phyloP scores from a whole-genome alignment of 2,888 invertebrate genomes.

The Teleiodes luculella region DNA sequence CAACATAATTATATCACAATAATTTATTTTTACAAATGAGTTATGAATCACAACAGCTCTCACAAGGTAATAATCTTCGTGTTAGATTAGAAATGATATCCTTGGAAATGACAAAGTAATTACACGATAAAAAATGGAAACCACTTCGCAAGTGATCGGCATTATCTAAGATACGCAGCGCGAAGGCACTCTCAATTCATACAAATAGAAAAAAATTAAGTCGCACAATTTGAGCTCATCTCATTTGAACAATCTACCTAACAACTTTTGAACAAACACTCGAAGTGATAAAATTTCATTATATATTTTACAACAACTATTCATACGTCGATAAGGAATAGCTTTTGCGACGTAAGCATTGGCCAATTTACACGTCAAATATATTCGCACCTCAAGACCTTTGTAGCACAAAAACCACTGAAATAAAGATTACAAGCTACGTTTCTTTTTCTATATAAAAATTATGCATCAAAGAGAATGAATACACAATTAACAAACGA shows the following conservation, averaged over 20 bases:
- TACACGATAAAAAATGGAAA: conserved; percentile 39
- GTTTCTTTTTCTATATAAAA: too few relatives aligned
- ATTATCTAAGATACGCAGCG: conserved; percentile 28
- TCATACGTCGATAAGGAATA: conserved; percentile 42
- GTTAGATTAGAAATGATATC: conserved; percentile 51
- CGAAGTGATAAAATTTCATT: conserved; percentile 62
- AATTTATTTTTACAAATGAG: conserved; percentile 79
- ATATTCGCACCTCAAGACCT: too few relatives aligned
- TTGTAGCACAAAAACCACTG: too few relatives aligned
- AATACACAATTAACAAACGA: too few relatives aligned
- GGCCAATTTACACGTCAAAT: too few relatives aligned
- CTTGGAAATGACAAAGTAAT: conserved; percentile 41
- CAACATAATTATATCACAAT: conserved; percentile 72
- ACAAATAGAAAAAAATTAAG: conserved; percentile 40
- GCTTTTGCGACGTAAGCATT: conserved; percentile 34
- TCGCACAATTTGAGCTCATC: conserved; percentile 64
- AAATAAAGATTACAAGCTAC: too few relatives aligned
- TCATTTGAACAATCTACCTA: conserved; percentile 59
- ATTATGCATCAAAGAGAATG: too few relatives aligned
- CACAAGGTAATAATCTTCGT: conserved; percentile 59
- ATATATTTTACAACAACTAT: conserved; percentile 53
- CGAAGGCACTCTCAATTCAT: conserved; percentile 36
- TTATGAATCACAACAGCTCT: conserved; percentile 73
- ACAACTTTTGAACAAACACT: conserved; percentile 63
- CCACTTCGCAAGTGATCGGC: conserved; percentile 30